These are phyloP conservation scores for Pheosia gnoma DNA, from an alignment of 2,888 invertebrate species.

Conservation along the genomic window DNA sequence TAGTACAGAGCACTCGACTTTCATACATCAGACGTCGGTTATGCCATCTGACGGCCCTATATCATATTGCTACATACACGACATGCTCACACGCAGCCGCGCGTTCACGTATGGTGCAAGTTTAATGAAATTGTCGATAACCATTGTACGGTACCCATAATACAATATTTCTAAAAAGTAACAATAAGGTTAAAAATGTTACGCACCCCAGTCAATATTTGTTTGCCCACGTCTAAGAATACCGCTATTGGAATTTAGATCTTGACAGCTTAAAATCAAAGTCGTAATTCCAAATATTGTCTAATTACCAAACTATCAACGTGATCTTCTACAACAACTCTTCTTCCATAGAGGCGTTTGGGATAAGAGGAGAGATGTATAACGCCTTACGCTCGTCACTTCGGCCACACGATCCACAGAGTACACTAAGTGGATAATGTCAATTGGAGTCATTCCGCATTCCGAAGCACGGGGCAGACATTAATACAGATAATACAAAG, in stretches of 20 bases:
- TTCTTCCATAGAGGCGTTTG: too few relatives aligned
- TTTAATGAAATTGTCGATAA: constrained; percentile 8
- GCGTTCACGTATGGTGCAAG: constrained; percentile 16
- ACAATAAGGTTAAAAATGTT: too few relatives aligned
- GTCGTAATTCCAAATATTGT: too few relatives aligned
- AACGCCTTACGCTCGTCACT: constrained; percentile 18
- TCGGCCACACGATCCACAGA: constrained; percentile 60
- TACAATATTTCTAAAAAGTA: too few relatives aligned
- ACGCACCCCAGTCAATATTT: too few relatives aligned
- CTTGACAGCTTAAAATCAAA: too few relatives aligned
- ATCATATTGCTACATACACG: constrained; percentile 36
- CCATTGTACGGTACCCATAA: too few relatives aligned
- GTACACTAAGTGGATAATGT: constrained; percentile 80
- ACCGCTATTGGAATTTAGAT: too few relatives aligned
- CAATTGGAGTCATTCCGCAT: constrained; percentile 80
- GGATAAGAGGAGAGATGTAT: background rate
- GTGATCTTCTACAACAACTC: too few relatives aligned
- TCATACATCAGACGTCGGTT: constrained; percentile 35
- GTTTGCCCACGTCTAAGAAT: too few relatives aligned
- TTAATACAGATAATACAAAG: constrained; percentile 68
- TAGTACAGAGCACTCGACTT: constrained; percentile 36
- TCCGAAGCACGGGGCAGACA: constrained; percentile 67
- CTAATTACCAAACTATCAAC: too few relatives aligned
- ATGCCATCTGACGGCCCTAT: constrained; percentile 30
- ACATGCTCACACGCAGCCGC: constrained; percentile 18